A percentile compares a stretch with the other conserved stretches of the same genome.
These are phyloP conservation scores for Amblyjoppa proteus DNA, from an alignment of 2,888 invertebrate genomes.

Conservation along the genomic window DNA sequence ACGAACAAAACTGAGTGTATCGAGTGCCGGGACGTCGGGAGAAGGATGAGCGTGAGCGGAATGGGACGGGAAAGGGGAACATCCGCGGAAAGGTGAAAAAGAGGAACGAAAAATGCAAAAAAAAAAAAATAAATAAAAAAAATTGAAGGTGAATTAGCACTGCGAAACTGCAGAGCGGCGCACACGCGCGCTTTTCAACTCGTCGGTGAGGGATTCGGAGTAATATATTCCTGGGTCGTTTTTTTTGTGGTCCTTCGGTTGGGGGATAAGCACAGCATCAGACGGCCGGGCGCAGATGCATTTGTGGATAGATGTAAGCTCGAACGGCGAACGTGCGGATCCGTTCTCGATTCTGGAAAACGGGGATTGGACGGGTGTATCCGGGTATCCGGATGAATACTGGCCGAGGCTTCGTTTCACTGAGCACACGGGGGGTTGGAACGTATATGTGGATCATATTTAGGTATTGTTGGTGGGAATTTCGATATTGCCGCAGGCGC, in stretches of 20 bases:
- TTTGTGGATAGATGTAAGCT: background rate
- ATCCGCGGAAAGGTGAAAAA: slow-evolving; percentile 12
- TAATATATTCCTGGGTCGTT: background rate
- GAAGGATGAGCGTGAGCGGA: background rate
- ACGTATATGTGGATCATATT: background rate
- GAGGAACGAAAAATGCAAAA: slow-evolving; percentile 21
- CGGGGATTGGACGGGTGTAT: background rate
- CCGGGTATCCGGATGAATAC: background rate
- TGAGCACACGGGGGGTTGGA: too few relatives aligned
- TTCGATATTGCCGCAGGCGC: background rate
- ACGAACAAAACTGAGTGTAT: slow-evolving; percentile 30
- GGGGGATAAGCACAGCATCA: background rate
- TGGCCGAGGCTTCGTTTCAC: background rate
- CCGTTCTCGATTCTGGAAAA: slow-evolving; percentile 23
- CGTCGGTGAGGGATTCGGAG: slow-evolving; percentile 7
- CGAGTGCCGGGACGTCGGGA: slow-evolving; percentile 24
- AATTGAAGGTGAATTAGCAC: slow-evolving; percentile 48
- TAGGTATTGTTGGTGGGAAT: background rate
- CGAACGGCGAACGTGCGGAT: background rate
- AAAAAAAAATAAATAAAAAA: slow-evolving; percentile 56
- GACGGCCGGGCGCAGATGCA: background rate
- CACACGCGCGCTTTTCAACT: slow-evolving; percentile 39
- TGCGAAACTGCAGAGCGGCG: slow-evolving; percentile 8
- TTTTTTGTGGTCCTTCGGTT: background rate
- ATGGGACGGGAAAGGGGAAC: slow-evolving; percentile 53